These are phyloP conservation scores for Peromyscus maniculatus DNA, from an alignment of 2,113 vertebrate genomes.

Conservation along the genomic window DNA sequence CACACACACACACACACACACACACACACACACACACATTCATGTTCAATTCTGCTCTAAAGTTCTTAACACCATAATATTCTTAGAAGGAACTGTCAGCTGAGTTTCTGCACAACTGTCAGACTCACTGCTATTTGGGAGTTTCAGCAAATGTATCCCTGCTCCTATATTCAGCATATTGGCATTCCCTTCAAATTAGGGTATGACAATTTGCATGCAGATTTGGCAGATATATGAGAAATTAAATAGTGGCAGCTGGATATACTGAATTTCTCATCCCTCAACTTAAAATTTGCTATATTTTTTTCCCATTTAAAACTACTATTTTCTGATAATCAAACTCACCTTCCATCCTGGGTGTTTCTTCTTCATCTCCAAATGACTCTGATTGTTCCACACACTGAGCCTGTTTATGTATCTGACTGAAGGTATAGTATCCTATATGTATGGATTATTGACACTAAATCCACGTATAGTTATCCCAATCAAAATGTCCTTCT, in stretches of 20 bases:
- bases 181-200: slow-evolving; percentile 21
- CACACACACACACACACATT: not conserved
- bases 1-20: too few species aligned
- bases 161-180: slow-evolving; percentile 30
- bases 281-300: not conserved
- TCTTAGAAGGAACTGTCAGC: slow-evolving; percentile 8
- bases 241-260: slow-evolving; percentile 9
- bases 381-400: not conserved
- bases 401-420: not conserved
- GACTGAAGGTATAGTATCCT: not conserved
- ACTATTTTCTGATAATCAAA: not conserved
- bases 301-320: not conserved
- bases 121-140: not conserved
- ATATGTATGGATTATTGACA: not conserved
- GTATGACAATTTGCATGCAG: not conserved
- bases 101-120: slow-evolving; percentile 19
- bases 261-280: not conserved
- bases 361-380: not conserved
- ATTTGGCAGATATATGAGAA: not conserved
- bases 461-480: not conserved
- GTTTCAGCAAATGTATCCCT: not conserved
- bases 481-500: not conserved
- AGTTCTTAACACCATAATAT: not conserved
- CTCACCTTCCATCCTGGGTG: not conserved
- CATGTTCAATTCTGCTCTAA: not conserved